phyloP scores from a whole-genome alignment of 2,888 invertebrate genomes.

The Anarsia innoxiella region DNA sequence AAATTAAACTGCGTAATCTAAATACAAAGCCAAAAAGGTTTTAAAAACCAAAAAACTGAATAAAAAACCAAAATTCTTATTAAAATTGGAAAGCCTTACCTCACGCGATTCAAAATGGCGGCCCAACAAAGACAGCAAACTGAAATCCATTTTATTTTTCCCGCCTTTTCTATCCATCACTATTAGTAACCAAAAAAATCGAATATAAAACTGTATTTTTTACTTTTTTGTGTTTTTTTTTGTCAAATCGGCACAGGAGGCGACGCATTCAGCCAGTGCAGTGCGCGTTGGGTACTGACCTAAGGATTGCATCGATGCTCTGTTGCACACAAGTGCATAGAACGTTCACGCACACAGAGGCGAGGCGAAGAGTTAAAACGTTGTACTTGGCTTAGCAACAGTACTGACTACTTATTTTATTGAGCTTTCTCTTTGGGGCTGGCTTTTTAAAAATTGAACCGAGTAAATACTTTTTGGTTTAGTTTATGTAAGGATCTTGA shows the following conservation, averaged over 20 bases:
- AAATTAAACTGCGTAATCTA: not conserved
- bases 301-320: conserved; percentile 33
- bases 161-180: conserved; percentile 2
- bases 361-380: not conserved
- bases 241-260: not conserved
- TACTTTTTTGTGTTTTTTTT: conserved; percentile 1
- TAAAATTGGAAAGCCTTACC: conserved; percentile 23
- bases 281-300: conserved; percentile 32
- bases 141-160: conserved; percentile 18
- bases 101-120: conserved; percentile 22
- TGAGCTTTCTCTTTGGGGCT: too few relatives aligned
- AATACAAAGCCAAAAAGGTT: conserved; percentile 3
- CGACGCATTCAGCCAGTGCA: conserved; percentile 28
- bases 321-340: conserved; percentile 3
- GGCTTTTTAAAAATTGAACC: too few relatives aligned
- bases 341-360: not conserved
- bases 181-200: conserved; percentile 1
- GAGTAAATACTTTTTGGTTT: too few relatives aligned
- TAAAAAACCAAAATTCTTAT: too few relatives aligned
- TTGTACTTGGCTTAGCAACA: conserved; percentile 5
- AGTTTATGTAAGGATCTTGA: too few relatives aligned
- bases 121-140: conserved; percentile 21
- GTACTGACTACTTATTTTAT: too few relatives aligned
- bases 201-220: not conserved
- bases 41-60: conserved; percentile 2